A percentile compares a stretch with the other conserved stretches of the same genome.
phyloP scores from a whole-genome alignment of 2,888 invertebrate genomes.

The Quadriops clusia region DNA sequence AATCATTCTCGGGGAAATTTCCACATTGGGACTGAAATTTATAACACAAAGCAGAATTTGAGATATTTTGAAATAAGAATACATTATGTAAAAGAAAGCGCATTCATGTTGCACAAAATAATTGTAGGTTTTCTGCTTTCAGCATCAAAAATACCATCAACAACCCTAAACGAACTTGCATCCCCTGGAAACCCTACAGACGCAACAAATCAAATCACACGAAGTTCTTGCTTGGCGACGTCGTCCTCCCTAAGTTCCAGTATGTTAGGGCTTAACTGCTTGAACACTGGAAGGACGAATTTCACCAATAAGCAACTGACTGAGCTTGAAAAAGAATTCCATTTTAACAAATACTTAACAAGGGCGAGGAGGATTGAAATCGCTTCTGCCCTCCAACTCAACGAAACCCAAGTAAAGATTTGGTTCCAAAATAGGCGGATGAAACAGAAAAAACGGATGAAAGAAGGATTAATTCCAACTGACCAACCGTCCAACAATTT shows the following conservation, averaged over 20 bases:
- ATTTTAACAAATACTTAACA: conserved; percentile 97
- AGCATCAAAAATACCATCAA: conserved; percentile 53
- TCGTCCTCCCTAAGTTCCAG: conserved; percentile 39
- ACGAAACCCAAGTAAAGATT: conserved; percentile 93
- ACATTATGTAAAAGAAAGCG: too few species aligned
- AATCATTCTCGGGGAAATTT: too few species aligned
- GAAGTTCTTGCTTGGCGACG: conserved; percentile 33
- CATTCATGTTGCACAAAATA: too few species aligned
- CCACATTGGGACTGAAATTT: too few species aligned
- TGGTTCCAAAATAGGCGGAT: conserved; percentile 98
- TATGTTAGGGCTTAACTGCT: conserved; percentile 34
- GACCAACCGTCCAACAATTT: conserved; percentile 37
- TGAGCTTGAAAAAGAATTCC: conserved; percentile 98
- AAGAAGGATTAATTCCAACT: conserved; percentile 69
- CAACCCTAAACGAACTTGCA: conserved; percentile 28
- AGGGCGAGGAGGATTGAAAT: conserved; percentile 95
- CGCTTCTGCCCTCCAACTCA: conserved; percentile 88
- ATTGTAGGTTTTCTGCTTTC: too few species aligned
- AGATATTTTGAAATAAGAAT: too few species aligned
- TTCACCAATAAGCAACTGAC: conserved; percentile 99
- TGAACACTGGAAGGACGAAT: conserved; percentile 89
- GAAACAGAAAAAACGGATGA: conserved; percentile 96
- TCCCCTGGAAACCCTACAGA: conserved; percentile 34
- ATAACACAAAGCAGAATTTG: too few species aligned
- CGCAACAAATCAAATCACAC: conserved; percentile 40